Evolutionary conservation across 2,113 vertebrate species (phyloP).

Genomic region (Camelus bactrianus): DNA sequence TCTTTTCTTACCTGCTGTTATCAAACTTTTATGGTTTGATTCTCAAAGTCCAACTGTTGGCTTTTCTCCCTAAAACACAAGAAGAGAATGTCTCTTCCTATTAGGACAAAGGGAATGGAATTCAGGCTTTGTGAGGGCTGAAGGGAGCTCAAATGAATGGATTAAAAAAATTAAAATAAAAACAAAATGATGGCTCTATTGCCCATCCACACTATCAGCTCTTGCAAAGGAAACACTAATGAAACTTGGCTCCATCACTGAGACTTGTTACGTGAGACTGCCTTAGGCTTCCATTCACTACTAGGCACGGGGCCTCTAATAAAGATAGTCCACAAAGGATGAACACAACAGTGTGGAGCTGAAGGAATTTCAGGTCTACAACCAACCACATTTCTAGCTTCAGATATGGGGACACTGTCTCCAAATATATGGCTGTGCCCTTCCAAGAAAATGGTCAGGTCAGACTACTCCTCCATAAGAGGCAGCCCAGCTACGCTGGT

Average conservation of each 20-base stretch:
- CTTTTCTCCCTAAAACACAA: not conserved
- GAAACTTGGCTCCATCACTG: not conserved
- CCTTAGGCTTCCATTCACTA: not conserved
- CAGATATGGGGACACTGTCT: not conserved
- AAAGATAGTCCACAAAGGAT: not conserved
- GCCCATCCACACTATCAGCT: not conserved
- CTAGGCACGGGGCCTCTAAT: not conserved
- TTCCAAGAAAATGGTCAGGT: not conserved
- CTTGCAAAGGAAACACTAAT: not conserved
- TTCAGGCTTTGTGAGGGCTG: not conserved
- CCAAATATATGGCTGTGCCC: not conserved
- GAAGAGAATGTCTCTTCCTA: not conserved
- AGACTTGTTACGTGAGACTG: not conserved
- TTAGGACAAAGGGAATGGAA: not conserved
- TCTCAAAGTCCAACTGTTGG: not conserved
- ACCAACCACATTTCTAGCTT: not conserved
- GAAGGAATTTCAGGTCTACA: not conserved
- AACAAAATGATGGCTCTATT: not conserved
- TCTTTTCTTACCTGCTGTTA: not conserved
- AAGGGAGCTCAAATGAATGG: not conserved
- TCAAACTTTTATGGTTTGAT: not conserved
- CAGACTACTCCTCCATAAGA: not conserved
- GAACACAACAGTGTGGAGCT: not conserved
- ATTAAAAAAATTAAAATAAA: not conserved
- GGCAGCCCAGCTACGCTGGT: not conserved